A percentile compares a stretch with the other conserved stretches of the same genome.
These are phyloP conservation scores for Lagopus muta DNA, from an alignment of 2,113 vertebrate species.

Conservation along the genomic window DNA sequence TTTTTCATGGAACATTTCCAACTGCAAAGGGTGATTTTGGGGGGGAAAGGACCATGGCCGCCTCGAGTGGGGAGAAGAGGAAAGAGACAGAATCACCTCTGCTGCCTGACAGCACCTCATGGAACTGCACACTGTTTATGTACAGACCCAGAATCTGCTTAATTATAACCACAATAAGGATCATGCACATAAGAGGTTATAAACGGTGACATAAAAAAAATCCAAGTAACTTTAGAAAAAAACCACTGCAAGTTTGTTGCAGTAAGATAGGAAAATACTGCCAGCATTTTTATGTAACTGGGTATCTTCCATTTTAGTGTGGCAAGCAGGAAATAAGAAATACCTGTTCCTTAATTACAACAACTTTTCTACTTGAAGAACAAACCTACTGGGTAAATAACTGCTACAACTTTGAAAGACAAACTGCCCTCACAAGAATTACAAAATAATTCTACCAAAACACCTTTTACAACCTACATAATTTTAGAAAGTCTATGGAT, in stretches of 20 bases:
- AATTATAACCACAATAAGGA: background rate
- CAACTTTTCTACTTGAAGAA: background rate
- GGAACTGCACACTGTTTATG: background rate
- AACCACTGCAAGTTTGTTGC: background rate
- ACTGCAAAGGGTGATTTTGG: background rate
- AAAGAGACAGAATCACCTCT: background rate
- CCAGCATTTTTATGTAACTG: background rate
- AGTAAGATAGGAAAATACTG: background rate
- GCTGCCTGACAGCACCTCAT: background rate
- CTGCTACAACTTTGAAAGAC: background rate
- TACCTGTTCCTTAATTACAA: background rate
- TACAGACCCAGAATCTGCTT: background rate
- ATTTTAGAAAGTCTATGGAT: slow-evolving; percentile 19
- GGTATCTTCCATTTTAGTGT: background rate
- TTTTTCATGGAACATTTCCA: background rate
- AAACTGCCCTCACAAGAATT: background rate
- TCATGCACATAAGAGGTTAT: background rate
- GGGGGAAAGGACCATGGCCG: background rate
- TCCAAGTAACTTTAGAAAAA: background rate
- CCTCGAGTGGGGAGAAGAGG: background rate
- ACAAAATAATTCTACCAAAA: slow-evolving; percentile 22
- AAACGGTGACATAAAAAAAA: background rate
- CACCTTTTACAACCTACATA: slow-evolving; percentile 2
- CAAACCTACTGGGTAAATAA: background rate
- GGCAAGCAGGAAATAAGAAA: background rate